phyloP scores from a whole-genome alignment of 2,113 vertebrate species.

The Eurypyga helias region DNA sequence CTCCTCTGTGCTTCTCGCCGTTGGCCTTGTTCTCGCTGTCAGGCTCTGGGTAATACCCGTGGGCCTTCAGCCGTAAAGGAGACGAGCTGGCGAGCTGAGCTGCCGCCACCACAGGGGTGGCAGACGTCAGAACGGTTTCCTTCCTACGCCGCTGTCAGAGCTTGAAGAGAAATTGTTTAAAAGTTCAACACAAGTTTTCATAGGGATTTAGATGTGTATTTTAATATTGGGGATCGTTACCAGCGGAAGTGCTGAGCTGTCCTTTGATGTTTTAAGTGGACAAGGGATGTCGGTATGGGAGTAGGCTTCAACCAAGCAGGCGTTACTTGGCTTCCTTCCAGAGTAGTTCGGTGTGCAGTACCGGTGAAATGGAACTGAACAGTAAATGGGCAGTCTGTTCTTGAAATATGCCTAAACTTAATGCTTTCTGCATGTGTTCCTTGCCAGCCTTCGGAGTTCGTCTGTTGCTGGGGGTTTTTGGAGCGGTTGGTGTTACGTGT shows the following conservation, averaged over 20 bases:
- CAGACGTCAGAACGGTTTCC: background rate
- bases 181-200: background rate
- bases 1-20: accelerated
- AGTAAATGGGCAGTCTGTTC: background rate
- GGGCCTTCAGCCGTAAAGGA: accelerated
- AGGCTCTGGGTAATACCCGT: background rate
- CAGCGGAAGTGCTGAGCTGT: background rate
- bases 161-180: background rate
- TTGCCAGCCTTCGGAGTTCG: background rate
- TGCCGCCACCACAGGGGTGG: background rate
- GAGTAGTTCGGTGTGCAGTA: background rate
- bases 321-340: background rate
- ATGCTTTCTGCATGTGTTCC: background rate
- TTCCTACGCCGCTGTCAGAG: background rate
- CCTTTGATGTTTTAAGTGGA: background rate
- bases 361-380: background rate
- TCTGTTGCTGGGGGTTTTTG: background rate
- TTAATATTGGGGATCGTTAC: background rate
- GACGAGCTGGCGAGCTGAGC: background rate
- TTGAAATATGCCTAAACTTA: background rate
- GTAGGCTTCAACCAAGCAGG: background rate
- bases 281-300: background rate
- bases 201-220: background rate
- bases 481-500: background rate
- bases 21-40: background rate